Evolutionary conservation across 2,797 vertebrate species (phyloP).

Genomic region (Xenentodon cancila): DNA sequence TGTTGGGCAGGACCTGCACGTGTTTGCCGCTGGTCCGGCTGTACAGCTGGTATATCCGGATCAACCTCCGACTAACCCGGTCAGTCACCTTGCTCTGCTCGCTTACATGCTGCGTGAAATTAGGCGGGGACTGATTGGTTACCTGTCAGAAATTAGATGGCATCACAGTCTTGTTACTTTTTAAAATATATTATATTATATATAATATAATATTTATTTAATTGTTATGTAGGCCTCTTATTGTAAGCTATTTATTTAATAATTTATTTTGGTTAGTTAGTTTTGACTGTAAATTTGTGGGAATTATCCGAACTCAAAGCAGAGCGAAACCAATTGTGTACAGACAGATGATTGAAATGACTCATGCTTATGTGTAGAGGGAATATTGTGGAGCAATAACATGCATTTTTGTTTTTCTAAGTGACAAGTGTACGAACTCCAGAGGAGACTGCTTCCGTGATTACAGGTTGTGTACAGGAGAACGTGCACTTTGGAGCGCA

Average conservation of each 20-base stretch:
- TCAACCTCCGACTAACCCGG: conserved; percentile 95
- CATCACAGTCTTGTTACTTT: conserved; percentile 68
- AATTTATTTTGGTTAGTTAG: not conserved
- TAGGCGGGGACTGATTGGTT: conserved; percentile 99
- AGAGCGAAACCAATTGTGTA: no score
- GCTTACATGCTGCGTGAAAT: conserved; percentile 99
- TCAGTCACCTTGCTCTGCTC: conserved; percentile 99
- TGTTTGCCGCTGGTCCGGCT: conserved; percentile 99
- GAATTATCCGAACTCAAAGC: no score
- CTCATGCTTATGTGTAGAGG: no score
- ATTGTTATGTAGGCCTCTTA: no score
- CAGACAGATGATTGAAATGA: no score
- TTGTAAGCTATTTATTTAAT: not conserved
- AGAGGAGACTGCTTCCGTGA: conserved; percentile 55
- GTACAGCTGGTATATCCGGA: conserved; percentile 99
- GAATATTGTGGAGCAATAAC: no score
- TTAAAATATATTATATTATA: no score
- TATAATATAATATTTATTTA: no score
- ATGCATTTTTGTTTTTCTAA: no score
- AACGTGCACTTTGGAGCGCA: conserved; percentile 19
- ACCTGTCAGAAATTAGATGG: conserved; percentile 98
- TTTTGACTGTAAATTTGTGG: not conserved
- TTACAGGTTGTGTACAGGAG: conserved; percentile 58
- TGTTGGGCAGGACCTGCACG: conserved; percentile 96
- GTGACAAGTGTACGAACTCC: conserved; percentile 27